phyloP scores from a whole-genome alignment of 2,113 vertebrate genomes.

The Anthoscopus minutus region DNA sequence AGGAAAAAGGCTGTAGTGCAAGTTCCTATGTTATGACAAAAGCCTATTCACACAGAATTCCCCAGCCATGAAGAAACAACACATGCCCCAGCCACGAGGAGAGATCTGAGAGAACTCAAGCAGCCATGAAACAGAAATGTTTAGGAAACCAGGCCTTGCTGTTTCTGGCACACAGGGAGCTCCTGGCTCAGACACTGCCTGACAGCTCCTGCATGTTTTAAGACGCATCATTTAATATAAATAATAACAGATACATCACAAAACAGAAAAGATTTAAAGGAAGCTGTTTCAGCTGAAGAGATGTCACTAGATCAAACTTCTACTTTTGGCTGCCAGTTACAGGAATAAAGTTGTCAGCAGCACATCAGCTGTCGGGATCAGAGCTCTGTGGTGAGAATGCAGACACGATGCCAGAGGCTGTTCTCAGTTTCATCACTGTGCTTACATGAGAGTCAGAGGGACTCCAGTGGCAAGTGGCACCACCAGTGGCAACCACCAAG shows the following conservation, averaged over 20 bases:
- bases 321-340: slow-evolving; percentile 42
- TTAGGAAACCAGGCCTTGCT: not conserved
- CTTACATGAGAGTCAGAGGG: not conserved
- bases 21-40: slow-evolving; percentile 50
- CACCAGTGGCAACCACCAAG: not conserved
- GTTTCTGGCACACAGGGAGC: not conserved
- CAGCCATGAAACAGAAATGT: not conserved
- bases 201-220: not conserved
- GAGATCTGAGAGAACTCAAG: not conserved
- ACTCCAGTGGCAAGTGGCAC: not conserved
- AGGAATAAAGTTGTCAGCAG: slow-evolving; percentile 61
- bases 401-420: slow-evolving; percentile 3
- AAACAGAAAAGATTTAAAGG: not conserved
- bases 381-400: slow-evolving; percentile 35
- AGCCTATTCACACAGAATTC: slow-evolving; percentile 48
- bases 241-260: slow-evolving; percentile 8
- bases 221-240: not conserved
- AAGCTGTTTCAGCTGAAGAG: slow-evolving; percentile 12
- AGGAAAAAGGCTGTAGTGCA: not conserved
- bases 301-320: slow-evolving; percentile 14
- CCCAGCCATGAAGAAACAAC: slow-evolving; percentile 40
- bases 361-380: slow-evolving; percentile 45
- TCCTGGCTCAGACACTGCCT: not conserved
- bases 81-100: not conserved
- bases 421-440: slow-evolving; percentile 18